phyloP scores from a whole-genome alignment of 2,113 vertebrate species.

The Erinaceus europaeus region DNA sequence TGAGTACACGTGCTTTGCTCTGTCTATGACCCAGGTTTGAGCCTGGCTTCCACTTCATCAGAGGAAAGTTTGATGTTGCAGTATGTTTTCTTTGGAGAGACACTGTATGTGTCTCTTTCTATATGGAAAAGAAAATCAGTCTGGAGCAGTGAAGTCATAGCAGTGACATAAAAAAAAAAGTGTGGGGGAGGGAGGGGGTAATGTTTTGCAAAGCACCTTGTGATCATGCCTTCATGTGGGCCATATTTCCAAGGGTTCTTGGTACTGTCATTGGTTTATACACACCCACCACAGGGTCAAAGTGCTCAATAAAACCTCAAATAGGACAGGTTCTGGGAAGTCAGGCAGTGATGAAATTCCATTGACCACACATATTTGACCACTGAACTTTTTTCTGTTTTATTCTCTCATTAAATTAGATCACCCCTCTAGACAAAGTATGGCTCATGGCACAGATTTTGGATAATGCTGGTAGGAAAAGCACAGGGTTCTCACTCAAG shows the following conservation, averaged over 20 bases:
- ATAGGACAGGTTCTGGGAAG: background rate
- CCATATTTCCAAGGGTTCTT: background rate
- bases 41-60: no score
- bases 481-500: conserved; percentile 75
- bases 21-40: no score
- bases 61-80: no score
- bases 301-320: background rate
- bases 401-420: background rate
- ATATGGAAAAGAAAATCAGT: no score
- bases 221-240: background rate
- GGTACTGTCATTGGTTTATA: background rate
- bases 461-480: background rate
- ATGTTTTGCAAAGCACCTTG: no score
- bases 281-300: background rate
- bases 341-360: background rate
- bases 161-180: no score
- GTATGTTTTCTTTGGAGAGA: no score
- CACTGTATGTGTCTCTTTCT: no score
- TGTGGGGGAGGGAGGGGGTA: no score
- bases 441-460: background rate
- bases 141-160: no score
- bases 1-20: no score
- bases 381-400: background rate
- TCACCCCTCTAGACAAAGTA: background rate
- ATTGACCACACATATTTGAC: background rate